Evolutionary conservation across 1,140 invertebrate species (phyloP).

Genomic region (Octopus sinensis): DNA sequence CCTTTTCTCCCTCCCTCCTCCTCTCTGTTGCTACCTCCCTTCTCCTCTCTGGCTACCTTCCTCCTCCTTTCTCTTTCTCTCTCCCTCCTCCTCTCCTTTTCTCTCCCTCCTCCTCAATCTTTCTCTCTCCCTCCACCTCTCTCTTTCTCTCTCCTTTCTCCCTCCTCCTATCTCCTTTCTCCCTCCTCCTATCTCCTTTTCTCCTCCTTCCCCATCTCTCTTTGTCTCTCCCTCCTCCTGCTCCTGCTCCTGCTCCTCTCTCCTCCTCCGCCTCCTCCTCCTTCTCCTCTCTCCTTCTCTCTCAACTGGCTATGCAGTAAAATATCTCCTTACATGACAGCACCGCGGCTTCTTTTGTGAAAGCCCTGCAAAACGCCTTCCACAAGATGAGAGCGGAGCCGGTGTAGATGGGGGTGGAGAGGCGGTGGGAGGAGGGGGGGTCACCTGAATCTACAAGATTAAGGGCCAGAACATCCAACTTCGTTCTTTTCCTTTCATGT

Average conservation of each 20-base stretch:
- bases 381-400: too few relatives aligned
- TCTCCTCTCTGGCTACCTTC: not conserved
- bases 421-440: too few relatives aligned
- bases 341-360: too few relatives aligned
- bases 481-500: too few relatives aligned
- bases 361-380: too few relatives aligned
- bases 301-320: not conserved
- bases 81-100: not conserved
- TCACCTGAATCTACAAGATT: too few relatives aligned
- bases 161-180: not conserved
- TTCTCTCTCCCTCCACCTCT: not conserved
- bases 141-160: not conserved
- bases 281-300: not conserved
- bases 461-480: too few relatives aligned
- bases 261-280: not conserved
- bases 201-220: rapidly evolving
- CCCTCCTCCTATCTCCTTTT: not conserved
- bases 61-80: not conserved
- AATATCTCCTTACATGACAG: too few relatives aligned
- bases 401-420: too few relatives aligned
- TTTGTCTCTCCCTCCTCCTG: not conserved
- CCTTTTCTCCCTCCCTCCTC: not conserved
- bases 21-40: not conserved
- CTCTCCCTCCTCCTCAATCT: too few relatives aligned
- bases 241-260: rapidly evolving